Base-by-base conservation (phyloP, 2,113 vertebrate genomes). In the Callaeas wilsoni region DNA sequence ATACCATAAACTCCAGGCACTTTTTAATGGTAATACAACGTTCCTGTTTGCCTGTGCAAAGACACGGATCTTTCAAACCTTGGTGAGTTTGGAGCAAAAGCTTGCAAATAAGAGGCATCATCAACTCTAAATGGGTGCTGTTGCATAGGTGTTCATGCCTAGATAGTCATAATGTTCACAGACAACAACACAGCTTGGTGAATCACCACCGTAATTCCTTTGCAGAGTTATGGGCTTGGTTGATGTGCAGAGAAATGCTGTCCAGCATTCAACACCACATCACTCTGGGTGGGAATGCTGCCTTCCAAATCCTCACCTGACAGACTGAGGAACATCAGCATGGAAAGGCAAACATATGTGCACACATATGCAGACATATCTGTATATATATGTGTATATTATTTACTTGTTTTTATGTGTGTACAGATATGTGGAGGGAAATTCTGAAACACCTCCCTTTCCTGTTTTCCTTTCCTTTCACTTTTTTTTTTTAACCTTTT, bases 201-300 rank as follows among this genome's bases (percentile, higher is more conserved):
- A 96, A 96, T 94, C 92, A 96, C 73, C 60, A 44, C 37, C 29
- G 3, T 64, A 95, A 95, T 76, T 90, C 69, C 85, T 76, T 56
- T 0, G 0, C 50, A 4, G 26, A 94, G 92, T 94, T 92, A 94
- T 10, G 76, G 90, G 68, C 47, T 92, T 81, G 64, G 79, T 63
- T 95, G 83, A 88, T 75, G 76, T n/a, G 71, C n/a, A 35, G 37
- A 86, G n/a, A 71, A 95, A 94, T 3, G 3, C 55, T 67, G 75
- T 75, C 60, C 85, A 84, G 76, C 71, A 89, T 39, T 70, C 55
- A 59, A 56, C 17, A 82, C 59, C 69, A 68, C 41, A 15, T 56
- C 1, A 0, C 29, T 49, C 60, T 67, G 65, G 41, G 56, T 92
- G 73, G 46, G 39, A 84, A 93, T 29, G 68, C 11, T 10, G 6